These are phyloP conservation scores for Monarcha castaneiventris DNA, from an alignment of 2,113 vertebrate genomes.

Conservation along the genomic window DNA sequence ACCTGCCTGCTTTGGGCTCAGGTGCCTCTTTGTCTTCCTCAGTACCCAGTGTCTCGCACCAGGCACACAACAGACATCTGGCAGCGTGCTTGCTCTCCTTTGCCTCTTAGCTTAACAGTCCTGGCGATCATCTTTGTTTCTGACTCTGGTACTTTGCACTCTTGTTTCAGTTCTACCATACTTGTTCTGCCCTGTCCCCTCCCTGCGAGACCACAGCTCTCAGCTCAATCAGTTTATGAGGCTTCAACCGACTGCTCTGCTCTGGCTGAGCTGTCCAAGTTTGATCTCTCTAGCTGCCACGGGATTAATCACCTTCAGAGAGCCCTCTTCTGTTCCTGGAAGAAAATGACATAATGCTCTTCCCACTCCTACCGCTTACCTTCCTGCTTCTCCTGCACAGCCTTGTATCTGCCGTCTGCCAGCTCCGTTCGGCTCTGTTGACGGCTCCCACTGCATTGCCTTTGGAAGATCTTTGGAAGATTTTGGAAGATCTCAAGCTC, in stretches of 20 bases:
- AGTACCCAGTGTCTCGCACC: neutral
- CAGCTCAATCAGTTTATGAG: neutral
- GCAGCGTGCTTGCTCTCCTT: neutral
- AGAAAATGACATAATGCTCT: neutral
- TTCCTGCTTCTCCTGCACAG: neutral
- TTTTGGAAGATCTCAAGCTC: neutral
- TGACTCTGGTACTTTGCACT: neutral
- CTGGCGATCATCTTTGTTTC: neutral
- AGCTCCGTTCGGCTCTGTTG: neutral
- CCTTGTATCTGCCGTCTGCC: neutral
- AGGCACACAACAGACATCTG: neutral
- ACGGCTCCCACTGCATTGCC: rapidly evolving
- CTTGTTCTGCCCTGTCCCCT: neutral
- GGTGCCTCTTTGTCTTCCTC: neutral
- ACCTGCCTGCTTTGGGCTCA: neutral
- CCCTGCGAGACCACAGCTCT: neutral
- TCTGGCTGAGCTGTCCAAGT: neutral
- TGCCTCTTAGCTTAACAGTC: neutral
- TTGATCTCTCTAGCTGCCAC: neutral
- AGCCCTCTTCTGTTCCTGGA: neutral
- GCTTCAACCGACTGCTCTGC: neutral
- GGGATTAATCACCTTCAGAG: neutral
- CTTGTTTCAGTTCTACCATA: neutral
- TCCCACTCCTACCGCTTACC: neutral
- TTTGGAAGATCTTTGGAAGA: neutral